Conservation (phyloP, 2,797 vertebrate genomes). For the Onychomys leucogaster region DNA sequence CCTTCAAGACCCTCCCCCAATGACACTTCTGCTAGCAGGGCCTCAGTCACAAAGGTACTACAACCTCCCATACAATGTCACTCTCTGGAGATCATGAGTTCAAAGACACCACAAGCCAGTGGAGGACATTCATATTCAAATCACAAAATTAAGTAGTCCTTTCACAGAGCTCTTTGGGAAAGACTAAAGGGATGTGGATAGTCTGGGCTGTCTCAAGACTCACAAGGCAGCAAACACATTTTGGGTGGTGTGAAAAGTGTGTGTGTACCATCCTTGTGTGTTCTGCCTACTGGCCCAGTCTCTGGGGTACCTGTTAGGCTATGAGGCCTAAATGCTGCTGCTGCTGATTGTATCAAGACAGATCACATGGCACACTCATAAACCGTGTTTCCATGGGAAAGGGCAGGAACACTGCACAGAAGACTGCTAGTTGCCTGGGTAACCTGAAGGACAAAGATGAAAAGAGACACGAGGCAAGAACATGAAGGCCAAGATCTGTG, state of each 20-base stretch:
- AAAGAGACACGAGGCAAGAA: neutral
- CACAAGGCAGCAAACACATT: neutral
- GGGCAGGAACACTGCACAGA: neutral
- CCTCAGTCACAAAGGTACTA: neutral
- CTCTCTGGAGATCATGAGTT: neutral
- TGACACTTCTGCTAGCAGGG: neutral
- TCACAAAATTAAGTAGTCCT: neutral
- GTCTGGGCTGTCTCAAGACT: neutral
- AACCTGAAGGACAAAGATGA: slow-evolving; percentile 20
- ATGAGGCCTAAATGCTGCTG: neutral
- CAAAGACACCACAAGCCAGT: neutral
- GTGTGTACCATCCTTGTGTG: neutral
- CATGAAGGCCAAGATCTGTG: neutral
- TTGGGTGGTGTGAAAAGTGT: neutral
- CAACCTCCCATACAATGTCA: neutral
- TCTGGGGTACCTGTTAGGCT: neutral
- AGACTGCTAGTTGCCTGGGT: neutral
- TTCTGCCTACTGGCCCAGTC: neutral
- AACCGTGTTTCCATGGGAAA: neutral
- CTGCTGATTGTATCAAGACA: neutral
- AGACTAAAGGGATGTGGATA: neutral
- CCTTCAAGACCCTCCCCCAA: neutral
- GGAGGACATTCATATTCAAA: neutral
- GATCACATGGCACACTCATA: neutral
- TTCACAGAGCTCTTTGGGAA: neutral